Evolutionary conservation across 1,140 invertebrate species (phyloP).

Genomic region (Frieseomelitta varia): DNA sequence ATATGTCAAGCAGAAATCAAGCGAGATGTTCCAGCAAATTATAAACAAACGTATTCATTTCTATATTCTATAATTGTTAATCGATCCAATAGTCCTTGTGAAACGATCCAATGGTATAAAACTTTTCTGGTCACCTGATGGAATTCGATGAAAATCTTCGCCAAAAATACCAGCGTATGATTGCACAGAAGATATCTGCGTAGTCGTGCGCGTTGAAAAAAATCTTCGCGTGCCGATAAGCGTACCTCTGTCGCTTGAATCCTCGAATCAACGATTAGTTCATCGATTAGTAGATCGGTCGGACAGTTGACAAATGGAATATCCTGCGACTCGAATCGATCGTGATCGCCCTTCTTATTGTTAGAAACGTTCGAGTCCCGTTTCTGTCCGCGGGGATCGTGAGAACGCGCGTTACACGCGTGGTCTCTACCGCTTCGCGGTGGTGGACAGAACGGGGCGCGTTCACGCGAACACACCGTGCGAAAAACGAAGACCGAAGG

Average conservation of each 20-base stretch:
- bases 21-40: no score
- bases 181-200: no score
- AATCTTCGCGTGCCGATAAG: not conserved
- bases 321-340: not conserved
- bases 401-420: not conserved
- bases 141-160: not conserved
- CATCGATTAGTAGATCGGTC: not conserved
- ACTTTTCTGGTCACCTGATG: no score
- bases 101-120: no score
- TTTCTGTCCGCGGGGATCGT: constrained; percentile 8
- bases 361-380: constrained; percentile 31
- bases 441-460: no score
- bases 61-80: no score
- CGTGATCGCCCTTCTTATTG: not conserved
- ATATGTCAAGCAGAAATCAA: no score
- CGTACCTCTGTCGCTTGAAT: not conserved
- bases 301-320: not conserved
- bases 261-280: constrained; percentile 14
- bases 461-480: constrained; percentile 1
- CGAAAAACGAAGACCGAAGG: constrained; percentile 18
- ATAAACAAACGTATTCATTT: no score
- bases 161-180: not conserved
- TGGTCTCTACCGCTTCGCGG: not conserved
- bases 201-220: no score
- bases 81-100: no score